Percentiles rank a stretch among this genome's conserved stretches.
These are phyloP conservation scores for Anagrus nilaparvatae DNA, from an alignment of 1,140 invertebrate species.

Conservation along the genomic window DNA sequence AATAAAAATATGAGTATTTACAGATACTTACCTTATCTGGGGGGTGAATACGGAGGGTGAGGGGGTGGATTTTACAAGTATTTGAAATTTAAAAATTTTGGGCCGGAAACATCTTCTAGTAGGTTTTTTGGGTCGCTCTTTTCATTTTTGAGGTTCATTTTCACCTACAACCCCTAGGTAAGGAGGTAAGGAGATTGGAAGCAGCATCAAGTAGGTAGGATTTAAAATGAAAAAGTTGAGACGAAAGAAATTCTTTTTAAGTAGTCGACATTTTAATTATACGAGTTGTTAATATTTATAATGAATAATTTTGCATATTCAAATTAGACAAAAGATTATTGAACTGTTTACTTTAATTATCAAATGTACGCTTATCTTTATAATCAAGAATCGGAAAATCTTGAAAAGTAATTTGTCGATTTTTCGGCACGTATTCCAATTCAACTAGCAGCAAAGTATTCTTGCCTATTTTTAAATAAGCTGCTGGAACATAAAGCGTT, in stretches of 20 bases:
- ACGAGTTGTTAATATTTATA: background rate
- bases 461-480: conserved; percentile 34
- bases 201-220: too few species aligned
- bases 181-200: conserved; percentile 5
- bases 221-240: conserved; percentile 11
- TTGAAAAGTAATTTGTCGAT: conserved; percentile 24
- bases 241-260: background rate
- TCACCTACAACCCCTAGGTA: too few species aligned
- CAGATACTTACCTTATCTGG: background rate
- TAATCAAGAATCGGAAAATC: conserved; percentile 20
- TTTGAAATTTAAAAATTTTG: too few species aligned
- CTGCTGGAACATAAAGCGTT: conserved; percentile 61
- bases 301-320: background rate
- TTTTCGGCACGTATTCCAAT: conserved; percentile 30
- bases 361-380: too few species aligned
- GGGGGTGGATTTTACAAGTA: too few species aligned
- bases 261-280: conserved; percentile 8
- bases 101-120: too few species aligned
- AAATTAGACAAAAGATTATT: background rate
- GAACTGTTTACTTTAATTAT: conserved; percentile 1
- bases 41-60: too few species aligned
- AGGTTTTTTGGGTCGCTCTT: too few species aligned
- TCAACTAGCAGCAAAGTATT: conserved; percentile 38
- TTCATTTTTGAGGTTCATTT: too few species aligned
- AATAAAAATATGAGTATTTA: background rate